Percentiles rank a stretch among this genome's conserved stretches.
These are phyloP conservation scores for Epizoanthus stellaris DNA, from an alignment of 92 coral and sea anemone species.

Conservation along the genomic window DNA sequence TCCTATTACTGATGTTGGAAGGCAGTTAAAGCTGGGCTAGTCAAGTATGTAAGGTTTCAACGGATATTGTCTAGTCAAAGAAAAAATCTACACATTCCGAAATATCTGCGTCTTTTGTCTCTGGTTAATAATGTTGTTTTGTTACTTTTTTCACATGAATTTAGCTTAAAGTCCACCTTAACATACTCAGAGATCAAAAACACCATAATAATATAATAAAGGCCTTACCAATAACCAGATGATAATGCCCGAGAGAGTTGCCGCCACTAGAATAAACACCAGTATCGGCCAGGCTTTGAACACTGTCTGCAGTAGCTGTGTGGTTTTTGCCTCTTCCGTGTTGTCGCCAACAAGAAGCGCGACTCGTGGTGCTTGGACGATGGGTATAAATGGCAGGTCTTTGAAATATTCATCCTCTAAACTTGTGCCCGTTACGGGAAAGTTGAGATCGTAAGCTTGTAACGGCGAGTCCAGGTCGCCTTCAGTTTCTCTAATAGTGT, in stretches of 20 bases:
- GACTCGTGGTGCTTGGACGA: conserved; percentile 89
- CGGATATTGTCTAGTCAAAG: no score
- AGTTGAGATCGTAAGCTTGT: conserved; percentile 81
- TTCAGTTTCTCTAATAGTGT: conserved; percentile 79
- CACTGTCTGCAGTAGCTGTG: conserved; percentile 82
- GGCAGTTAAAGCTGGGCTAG: no score
- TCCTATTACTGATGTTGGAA: no score
- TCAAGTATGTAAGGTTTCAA: no score
- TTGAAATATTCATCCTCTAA: conserved; percentile 74
- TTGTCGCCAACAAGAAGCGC: conserved; percentile 88
- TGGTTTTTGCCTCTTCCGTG: conserved; percentile 66
- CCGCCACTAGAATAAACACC: conserved; percentile 91
- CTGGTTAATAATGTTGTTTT: no score
- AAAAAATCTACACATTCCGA: no score
- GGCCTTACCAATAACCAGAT: conserved; percentile 91
- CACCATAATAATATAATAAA: not conserved
- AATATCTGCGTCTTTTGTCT: no score
- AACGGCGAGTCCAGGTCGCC: conserved; percentile 61
- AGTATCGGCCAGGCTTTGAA: conserved; percentile 96
- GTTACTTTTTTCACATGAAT: no score
- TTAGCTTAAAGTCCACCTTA: no score
- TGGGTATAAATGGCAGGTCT: conserved; percentile 80
- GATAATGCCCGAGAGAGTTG: conserved; percentile 93
- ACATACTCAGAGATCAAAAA: no score
- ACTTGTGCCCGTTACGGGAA: conserved; percentile 83